A percentile compares a stretch with the other conserved stretches of the same genome.
Evolutionary conservation across 2,888 invertebrate genomes (phyloP).

Genomic region (Agrotis ipsilon): DNA sequence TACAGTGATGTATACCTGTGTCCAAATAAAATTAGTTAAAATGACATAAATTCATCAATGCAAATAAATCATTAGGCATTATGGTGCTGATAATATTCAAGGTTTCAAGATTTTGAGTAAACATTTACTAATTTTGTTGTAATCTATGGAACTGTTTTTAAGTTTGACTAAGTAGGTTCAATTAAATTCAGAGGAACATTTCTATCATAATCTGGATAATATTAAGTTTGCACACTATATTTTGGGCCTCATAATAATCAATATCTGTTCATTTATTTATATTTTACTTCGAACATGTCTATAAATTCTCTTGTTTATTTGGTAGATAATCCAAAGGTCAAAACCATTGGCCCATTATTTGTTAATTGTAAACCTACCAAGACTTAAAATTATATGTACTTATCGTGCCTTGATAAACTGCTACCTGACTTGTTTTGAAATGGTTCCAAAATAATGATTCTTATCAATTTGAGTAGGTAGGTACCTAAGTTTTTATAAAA

Average conservation of each 20-base stretch:
- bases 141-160: neutral
- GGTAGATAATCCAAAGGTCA: neutral
- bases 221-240: neutral
- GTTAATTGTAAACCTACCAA: neutral
- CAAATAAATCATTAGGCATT: neutral
- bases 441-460: neutral
- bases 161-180: neutral
- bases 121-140: neutral
- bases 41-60: neutral
- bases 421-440: constrained; percentile 1
- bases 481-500: neutral
- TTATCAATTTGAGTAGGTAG: neutral
- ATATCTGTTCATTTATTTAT: constrained; percentile 11
- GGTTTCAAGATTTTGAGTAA: neutral
- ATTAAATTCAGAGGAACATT: neutral
- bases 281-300: neutral
- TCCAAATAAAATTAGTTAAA: neutral
- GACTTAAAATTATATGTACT: neutral
- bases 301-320: neutral
- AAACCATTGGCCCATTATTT: constrained; percentile 4
- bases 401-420: neutral
- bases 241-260: constrained; percentile 3
- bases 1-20: too few species aligned
- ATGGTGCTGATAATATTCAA: neutral
- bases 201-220: neutral